A percentile compares a stretch with the other conserved stretches of the same genome.
Evolutionary conservation across 2,888 invertebrate genomes (phyloP).

Genomic region (Drosophila cognata): DNA sequence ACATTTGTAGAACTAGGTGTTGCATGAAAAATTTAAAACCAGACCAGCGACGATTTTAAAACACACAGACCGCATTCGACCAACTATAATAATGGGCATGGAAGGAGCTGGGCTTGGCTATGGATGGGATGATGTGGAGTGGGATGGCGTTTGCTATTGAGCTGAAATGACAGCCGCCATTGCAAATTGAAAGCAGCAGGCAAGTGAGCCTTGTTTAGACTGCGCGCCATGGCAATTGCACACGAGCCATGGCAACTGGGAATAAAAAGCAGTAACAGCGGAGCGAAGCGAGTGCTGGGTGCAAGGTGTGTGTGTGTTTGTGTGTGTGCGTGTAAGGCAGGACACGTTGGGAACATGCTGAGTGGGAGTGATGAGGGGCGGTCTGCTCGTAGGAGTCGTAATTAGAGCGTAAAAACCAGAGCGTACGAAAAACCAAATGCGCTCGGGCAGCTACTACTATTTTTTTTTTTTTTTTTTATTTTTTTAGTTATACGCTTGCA

Average conservation of each 20-base stretch:
- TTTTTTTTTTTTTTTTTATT: constrained; percentile 23
- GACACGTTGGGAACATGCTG: constrained; percentile 9
- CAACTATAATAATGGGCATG: constrained; percentile 16
- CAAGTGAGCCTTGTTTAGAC: constrained; percentile 80
- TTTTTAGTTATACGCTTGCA: constrained; percentile 43
- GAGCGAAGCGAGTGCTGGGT: not conserved
- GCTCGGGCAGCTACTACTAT: constrained; percentile 77
- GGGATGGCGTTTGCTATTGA: constrained; percentile 60
- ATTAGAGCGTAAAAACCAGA: constrained; percentile 85
- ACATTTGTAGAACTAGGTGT: constrained; percentile 13
- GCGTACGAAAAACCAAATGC: constrained; percentile 80
- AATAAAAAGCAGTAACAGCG: constrained; percentile 58
- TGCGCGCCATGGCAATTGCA: constrained; percentile 77
- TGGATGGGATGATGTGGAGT: not conserved
- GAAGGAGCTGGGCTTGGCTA: not conserved
- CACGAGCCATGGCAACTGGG: constrained; percentile 53
- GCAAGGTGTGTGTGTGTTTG: constrained; percentile 4
- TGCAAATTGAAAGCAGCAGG: constrained; percentile 78
- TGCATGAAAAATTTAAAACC: constrained; percentile 45
- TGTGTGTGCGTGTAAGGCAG: constrained; percentile 12
- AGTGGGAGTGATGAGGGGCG: constrained; percentile 1
- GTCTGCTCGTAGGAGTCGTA: constrained; percentile 75
- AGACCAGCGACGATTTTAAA: constrained; percentile 46
- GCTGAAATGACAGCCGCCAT: constrained; percentile 79
- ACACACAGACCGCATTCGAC: constrained; percentile 29